Base-by-base conservation (phyloP, 1,140 invertebrate species). In the Neodiprion virginianus region DNA sequence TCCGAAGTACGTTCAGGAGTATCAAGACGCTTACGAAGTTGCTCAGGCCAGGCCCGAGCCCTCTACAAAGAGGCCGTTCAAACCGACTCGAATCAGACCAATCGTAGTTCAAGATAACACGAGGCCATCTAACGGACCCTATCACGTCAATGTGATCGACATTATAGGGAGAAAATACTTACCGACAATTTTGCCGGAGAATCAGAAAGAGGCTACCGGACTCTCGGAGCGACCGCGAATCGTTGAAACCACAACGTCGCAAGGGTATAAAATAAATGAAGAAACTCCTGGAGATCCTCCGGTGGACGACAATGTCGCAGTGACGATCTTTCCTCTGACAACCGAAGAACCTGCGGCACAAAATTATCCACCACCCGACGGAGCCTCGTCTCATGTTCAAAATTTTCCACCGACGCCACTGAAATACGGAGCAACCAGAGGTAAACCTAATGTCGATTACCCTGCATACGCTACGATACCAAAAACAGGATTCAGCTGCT, bases 391-490 rank as follows among this genome's bases (percentile, higher is more conserved):
- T 1, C 67, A 76, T 48, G 65, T 70, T 8, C 78, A 77, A 48
- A 74, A 66, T 47, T 77, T 79, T 9, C 81, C 82, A 11, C 71
- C 78, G 7, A 79, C 83, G 2, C 78, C 83, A 0, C 74, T 86
- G 0, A 88, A 87, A 4, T 86, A 88, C 17, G 92, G 93, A 14
- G 93, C 92, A 8, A 94, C 94, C 10, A 93, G 94, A 1, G 95
- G 96, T 28, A 90, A 91, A 74, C 93, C 95, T 1, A 93, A 95
- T 17, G 86, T 96, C 7, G 95, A 97, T 86, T 97, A 96, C 88
- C 96, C 96, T 0, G 93, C 92, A 40, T 91, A 95, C 11, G 90
- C 92, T 3, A 89, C 88, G 28, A 96, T 97, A 72, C 96, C 96
- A 0, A 86, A 91, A 75, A 97, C 96, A 0, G 91, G 88, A 76